Evolutionary conservation across 2,113 vertebrate species (phyloP), one percentile per base, ranked within the genome.

Genomic region (Indicator maculatus): DNA sequence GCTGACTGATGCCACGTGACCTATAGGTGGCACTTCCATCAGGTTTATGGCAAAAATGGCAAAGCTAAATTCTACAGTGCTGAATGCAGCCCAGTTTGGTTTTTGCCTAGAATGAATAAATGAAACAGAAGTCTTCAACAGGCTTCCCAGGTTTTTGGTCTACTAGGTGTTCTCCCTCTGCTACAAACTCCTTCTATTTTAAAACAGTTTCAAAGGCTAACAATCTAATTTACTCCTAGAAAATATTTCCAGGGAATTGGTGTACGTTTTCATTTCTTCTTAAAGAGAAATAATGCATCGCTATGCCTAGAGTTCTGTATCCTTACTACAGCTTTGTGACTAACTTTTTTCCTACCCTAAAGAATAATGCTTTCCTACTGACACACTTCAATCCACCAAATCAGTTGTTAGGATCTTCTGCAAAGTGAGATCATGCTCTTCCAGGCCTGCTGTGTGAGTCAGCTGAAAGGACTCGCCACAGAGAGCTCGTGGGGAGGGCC

Each of bases 371-470:
- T 58, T 90, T 69, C 55, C 72, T 61, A 44, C 58, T 92, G 93
- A 93, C 74, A 84, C 39, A 76, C 31, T 90, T 95, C 93, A 95
- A 44, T 90, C 86, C n/a, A 84, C 80, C 33, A 76, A 73, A 59
- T 88, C 92, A 93, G 76, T 88, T 73, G 70, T 88, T 92, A 45
- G 52, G 70, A 86, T 55, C 66, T 93, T 93, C 53, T 92, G 52
- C 11, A 5, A 70, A 88, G 44, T 94, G 91, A 94, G 80, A 79
- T 91, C 88, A 78, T 78, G 13, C 19, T 93, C 83, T 82, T 82
- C 64, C 59, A 90, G 88, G 39, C 27, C 80, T 59, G 44, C 41
- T 78, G 33, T 70, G 59, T 69, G 85, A 89, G 60, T 93, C 79
- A 93, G 58, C 76, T 86, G 61, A 74, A 86, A 83, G 61, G 80